Evolutionary conservation across 2,113 vertebrate genomes (phyloP), one percentile per base, ranked within the genome.

Genomic region (Phalacrocorax carbo): DNA sequence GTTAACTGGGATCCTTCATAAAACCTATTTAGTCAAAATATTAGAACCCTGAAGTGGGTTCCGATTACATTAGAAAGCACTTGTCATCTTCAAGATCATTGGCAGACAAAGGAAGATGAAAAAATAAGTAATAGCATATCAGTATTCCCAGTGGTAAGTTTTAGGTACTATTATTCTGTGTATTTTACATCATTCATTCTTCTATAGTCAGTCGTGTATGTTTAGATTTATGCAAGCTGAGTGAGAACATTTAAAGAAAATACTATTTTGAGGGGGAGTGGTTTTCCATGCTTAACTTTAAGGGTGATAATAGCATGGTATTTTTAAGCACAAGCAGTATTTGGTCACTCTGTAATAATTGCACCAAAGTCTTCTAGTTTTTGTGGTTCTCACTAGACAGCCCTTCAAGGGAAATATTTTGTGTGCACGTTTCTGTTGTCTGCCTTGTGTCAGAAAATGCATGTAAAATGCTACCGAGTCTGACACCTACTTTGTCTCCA

Each of bases 401-500:
- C 44, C 81, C 61, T 94, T 79, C 91, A 64, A 93, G 38, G 52
- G 88, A 84, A 92, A 32, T 90, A 71, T 22, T 95, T 95, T 92
- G 73, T 84, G 93, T 82, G 81, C 96, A 95, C 86, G 73, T 95
- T 96, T 80, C 83, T 93, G 46, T 95, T 94, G 93, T 97, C 96
- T 96, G 97, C 95, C 71, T 94, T 54, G 49, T 95, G 94, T 96
- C 96, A 95, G 82, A 88, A 93, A 96, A 96, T 70, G 88, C 81
- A 79, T 96, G 91, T 95, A 93, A 91, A 93, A 94, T 80, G 78
- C 94, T 94, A 85, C 93, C 29, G 48, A 66, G 95, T 96, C 95
- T 96, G 95, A 97, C 96, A 96, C 96, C 91, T 97, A 91, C 87
- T 94, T 94, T 96, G 93, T 96, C 96, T 95, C 95, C 75, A 66